Conservation (phyloP, 2,797 vertebrate species). For the Eutrigla gurnardus region DNA sequence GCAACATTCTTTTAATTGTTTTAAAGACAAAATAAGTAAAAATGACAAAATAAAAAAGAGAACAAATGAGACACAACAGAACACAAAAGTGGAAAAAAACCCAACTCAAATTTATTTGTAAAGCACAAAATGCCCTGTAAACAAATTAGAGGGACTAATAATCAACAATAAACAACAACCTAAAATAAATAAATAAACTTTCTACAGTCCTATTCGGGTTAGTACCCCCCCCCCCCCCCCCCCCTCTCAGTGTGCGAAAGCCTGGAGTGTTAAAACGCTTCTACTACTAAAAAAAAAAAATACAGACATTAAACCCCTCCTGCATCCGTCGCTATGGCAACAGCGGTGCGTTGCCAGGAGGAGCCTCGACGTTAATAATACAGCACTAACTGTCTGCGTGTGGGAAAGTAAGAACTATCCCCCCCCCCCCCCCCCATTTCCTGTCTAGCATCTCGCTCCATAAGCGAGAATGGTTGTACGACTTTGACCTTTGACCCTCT, state of each 20-base stretch:
- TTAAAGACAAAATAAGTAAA: too few relatives aligned
- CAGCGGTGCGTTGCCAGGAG: conserved; percentile 26
- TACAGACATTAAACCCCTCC: conserved; percentile 44
- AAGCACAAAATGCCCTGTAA: conserved; percentile 76
- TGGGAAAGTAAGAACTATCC: neutral
- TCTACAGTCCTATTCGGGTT: conserved; percentile 73
- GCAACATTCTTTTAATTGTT: too few relatives aligned
- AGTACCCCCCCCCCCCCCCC: conserved; percentile 37
- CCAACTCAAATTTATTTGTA: conserved; percentile 70
- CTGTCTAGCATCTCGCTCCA: neutral
- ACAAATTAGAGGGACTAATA: conserved; percentile 73
- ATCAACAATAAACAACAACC: conserved; percentile 46
- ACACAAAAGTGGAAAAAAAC: conserved; percentile 61
- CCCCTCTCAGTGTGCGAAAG: conserved; percentile 11
- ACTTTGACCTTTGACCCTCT: conserved; percentile 1
- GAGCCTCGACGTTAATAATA: conserved; percentile 31
- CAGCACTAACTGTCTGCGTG: conserved; percentile 11
- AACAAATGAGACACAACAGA: conserved; percentile 16
- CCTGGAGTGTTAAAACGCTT: conserved; percentile 75
- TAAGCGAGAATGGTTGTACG: neutral
- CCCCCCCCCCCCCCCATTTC: too few relatives aligned
- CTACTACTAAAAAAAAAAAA: conserved; percentile 53
- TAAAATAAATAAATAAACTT: conserved; percentile 84
- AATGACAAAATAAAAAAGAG: neutral
- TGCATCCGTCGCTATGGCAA: conserved; percentile 21